Evolutionary conservation across 2,113 vertebrate species (phyloP), one percentile per base, ranked within the genome.

Genomic region (Rostratula benghalensis): DNA sequence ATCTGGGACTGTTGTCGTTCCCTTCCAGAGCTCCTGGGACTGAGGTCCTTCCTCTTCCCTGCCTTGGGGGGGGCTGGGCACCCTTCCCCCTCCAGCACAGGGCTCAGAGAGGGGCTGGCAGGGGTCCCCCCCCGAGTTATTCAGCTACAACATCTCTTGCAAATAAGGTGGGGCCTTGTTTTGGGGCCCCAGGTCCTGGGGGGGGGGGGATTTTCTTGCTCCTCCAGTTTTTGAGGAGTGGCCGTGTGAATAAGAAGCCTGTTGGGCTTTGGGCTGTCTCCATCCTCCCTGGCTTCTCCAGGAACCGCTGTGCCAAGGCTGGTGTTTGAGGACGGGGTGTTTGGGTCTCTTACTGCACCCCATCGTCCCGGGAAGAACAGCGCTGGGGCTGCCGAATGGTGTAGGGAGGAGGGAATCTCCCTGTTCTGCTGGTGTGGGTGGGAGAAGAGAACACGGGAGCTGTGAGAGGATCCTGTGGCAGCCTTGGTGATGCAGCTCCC

Each of bases 361-460:
- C 68, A 2, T 0, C 1, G 1, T 5, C 61, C 37, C 11, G 37
- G 75, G 81, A 23, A 13, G 61, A 50, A 1, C 30, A 5, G 48
- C 1, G 31, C 27, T 14, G 67, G 0, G 30, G 46, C 51, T 67
- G 51, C 70, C 7, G 0, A 4, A 3, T 3, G 24, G 20, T 11
- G 28, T 11, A 3, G 53, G 56, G 51, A 54, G 46, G 71, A 39
- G 65, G 7, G 45, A 50, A 14, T 12, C 51, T 22, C 4, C 0
- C 5, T 9, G 0, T 33, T 4, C 1, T 6, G 0, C 21, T 0
- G 5, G 45, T 5, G 64, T 25, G 13, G 57, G 39, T 11, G 50
- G 43, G 60, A 28, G 8, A 46, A 51, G 31, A 60, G 50, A 25
- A 11, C 0, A 4, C 0, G 7, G 39, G 45, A 54, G 37, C 46